phyloP scores from a whole-genome alignment of 2,888 invertebrate species.

The Ethmia dodecea region DNA sequence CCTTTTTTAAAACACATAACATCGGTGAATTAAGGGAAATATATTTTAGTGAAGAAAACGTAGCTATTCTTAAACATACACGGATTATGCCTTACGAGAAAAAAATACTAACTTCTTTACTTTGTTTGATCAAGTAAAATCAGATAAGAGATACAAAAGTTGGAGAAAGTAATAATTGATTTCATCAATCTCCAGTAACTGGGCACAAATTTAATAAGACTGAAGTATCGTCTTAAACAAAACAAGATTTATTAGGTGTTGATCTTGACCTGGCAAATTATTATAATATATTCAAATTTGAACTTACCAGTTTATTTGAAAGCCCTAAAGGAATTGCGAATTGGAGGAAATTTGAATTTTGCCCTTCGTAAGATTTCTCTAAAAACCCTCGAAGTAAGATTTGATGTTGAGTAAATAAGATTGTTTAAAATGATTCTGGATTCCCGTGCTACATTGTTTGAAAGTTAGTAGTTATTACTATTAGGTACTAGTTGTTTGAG shows the following conservation, averaged over 20 bases:
- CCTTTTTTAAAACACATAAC: no score
- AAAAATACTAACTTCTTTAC: no score
- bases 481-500: no score
- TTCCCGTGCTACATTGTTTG: not conserved
- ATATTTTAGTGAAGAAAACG: no score
- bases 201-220: conserved; percentile 7
- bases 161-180: no score
- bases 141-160: no score
- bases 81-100: no score
- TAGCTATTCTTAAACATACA: no score
- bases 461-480: no score
- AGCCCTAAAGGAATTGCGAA: not conserved
- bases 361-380: conserved; percentile 9
- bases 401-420: conserved; percentile 3
- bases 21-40: no score
- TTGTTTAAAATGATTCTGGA: conserved; percentile 2
- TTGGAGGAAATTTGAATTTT: conserved; percentile 5
- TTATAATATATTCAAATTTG: conserved; percentile 22
- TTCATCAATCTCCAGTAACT: no score
- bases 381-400: conserved; percentile 1
- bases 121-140: no score
- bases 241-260: conserved; percentile 12
- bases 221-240: conserved; percentile 1
- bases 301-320: not conserved
- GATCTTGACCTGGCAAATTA: conserved; percentile 10